A percentile compares a stretch with the other conserved stretches of the same genome.
Evolutionary conservation across 2,797 vertebrate genomes (phyloP).

Genomic region (Rhinophrynus dorsalis): DNA sequence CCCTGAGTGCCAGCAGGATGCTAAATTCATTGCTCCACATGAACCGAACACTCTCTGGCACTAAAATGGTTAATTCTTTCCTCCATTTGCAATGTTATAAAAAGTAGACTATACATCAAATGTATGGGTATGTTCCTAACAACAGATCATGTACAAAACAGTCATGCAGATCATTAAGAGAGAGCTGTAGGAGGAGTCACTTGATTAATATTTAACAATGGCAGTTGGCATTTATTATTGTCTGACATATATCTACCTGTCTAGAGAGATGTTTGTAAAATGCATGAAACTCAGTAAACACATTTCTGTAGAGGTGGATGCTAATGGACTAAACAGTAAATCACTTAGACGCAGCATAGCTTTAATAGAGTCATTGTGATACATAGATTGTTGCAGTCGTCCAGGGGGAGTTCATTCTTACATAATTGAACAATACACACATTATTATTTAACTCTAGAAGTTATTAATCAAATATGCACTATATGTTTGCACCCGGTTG

Average conservation of each 20-base stretch:
- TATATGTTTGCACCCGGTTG: constrained; percentile 1
- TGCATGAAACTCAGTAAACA: constrained; percentile 11
- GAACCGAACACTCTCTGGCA: too few species aligned
- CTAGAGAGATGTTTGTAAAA: constrained; percentile 18
- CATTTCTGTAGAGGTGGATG: constrained; percentile 21
- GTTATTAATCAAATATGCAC: constrained; percentile 17
- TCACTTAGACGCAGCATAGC: constrained; percentile 18
- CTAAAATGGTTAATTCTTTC: too few species aligned
- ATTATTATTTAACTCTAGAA: constrained; percentile 24
- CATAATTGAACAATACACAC: constrained; percentile 26
- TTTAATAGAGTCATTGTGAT: constrained; percentile 26
- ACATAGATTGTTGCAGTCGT: background rate
- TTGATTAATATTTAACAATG: constrained; percentile 1
- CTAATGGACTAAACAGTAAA: constrained; percentile 16
- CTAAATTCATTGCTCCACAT: too few species aligned
- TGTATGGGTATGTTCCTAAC: too few species aligned
- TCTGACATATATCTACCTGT: background rate
- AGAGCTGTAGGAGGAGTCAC: background rate
- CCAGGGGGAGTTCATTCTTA: constrained; percentile 21
- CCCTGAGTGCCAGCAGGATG: too few species aligned
- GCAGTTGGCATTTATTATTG: background rate
- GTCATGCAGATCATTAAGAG: background rate
- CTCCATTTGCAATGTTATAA: too few species aligned
- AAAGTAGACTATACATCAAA: too few species aligned
- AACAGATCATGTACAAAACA: background rate